Percentiles rank a stretch among this genome's conserved stretches.
phyloP scores from a whole-genome alignment of 2,888 invertebrate species.

The Macaria liturata region DNA sequence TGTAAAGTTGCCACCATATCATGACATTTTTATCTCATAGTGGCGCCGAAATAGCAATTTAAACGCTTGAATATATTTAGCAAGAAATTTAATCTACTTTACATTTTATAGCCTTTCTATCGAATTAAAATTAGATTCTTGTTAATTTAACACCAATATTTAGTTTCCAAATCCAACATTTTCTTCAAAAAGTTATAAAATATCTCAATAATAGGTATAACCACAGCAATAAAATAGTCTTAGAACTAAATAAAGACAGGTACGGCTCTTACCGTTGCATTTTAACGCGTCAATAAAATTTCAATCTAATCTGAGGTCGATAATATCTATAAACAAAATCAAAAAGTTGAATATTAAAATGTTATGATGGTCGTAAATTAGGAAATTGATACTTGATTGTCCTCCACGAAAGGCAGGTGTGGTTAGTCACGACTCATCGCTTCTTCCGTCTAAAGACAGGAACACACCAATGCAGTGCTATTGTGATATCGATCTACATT shows the following conservation, averaged over 20 bases:
- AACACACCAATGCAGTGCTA: no score
- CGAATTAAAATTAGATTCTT: no score
- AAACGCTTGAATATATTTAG: no score
- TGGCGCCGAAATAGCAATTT: no score
- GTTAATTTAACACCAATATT: no score
- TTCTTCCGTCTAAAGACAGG: conserved; percentile 36
- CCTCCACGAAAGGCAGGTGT: conserved; percentile 54
- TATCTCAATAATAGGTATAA: conserved; percentile 1
- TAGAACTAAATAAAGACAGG: conserved; percentile 36
- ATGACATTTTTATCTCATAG: no score
- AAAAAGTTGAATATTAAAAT: conserved; percentile 28
- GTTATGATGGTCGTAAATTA: conserved; percentile 40
- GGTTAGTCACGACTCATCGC: conserved; percentile 49
- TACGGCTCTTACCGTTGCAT: conserved; percentile 33
- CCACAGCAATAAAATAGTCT: conserved; percentile 32
- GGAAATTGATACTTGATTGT: conserved; percentile 46
- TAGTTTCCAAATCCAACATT: not conserved
- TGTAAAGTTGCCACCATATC: no score
- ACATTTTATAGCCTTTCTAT: no score
- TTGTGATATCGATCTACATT: no score
- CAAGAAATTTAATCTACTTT: no score
- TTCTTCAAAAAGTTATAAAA: not conserved
- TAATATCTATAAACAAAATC: conserved; percentile 34
- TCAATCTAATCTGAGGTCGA: conserved; percentile 40
- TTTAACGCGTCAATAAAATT: conserved; percentile 26